Base-by-base conservation (phyloP, 1,140 invertebrate genomes). In the Trypoxylus dichotomus region DNA sequence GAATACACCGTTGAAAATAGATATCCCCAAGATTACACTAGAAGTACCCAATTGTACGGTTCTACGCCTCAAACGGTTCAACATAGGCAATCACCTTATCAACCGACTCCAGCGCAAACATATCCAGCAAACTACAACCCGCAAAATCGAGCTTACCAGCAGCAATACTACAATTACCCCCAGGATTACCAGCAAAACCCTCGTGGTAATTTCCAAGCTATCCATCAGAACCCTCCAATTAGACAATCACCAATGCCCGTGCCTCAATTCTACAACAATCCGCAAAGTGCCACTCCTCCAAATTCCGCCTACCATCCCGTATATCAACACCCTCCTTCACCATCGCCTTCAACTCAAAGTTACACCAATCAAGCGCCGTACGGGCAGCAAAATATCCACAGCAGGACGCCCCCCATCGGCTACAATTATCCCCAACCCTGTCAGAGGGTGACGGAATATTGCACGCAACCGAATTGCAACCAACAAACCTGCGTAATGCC, bases 301-400 rank as follows among this genome's bases (percentile, higher is more conserved):
- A 75, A 75, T 75, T 10, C 25, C 0, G 27, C 25, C 5, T 71
- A 63, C 37, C 73, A 77, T 37, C 74, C 79, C 0, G 21, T 76
- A 19, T 83, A 83, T 73, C 82, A 82, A 63, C 81, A 84, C 78
- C 79, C 84, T 15, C 83, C 85, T 27, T 83, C 83, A n/a, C 84
- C 84, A 24, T 80, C 80, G 29, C 82, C 83, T 72, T 81, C 80
- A 5, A 79, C 71, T n/a, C 76, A 68, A 27, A 77, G 60, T 43
- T 73, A 73, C 41, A 41, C 42, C 43, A 29, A 19, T n/a, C 43
- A 32, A 25, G 5, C 63, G 0, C 10, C 63, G n/a, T 71, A 11
- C 24, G 25, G 15, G 15, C 63, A 71, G 27, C 63, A 71, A 24
- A 72, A 74, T 71, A 54, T 68, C 2, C 60, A 68, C 24, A 68